A percentile compares a stretch with the other conserved stretches of the same genome.
These are phyloP conservation scores for Eupithecia vulgata DNA, from an alignment of 2,888 invertebrate genomes.

Conservation along the genomic window DNA sequence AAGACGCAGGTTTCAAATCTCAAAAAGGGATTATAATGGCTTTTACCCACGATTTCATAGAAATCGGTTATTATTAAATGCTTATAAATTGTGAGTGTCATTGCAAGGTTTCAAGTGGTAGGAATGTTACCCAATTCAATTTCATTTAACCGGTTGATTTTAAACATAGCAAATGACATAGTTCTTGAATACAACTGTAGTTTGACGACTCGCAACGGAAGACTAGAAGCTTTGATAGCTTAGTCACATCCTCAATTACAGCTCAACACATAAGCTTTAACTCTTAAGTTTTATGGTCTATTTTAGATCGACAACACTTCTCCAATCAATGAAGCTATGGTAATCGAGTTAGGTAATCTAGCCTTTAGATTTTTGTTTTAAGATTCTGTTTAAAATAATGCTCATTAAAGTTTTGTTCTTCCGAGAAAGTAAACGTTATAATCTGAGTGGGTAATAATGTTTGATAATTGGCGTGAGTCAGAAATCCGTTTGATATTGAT, in stretches of 20 bases:
- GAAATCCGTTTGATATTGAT: constrained; percentile 25
- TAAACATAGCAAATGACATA: background rate
- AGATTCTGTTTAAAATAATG: constrained; percentile 28
- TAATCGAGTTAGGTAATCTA: constrained; percentile 23
- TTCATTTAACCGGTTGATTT: background rate
- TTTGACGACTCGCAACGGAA: constrained; percentile 56
- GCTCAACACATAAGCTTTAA: background rate
- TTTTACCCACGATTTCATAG: no score
- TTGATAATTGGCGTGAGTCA: constrained; percentile 32
- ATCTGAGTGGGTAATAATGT: constrained; percentile 42
- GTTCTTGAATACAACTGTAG: constrained; percentile 19
- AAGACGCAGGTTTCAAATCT: no score
- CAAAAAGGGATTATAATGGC: no score
- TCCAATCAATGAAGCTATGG: constrained; percentile 3
- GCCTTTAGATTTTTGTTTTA: constrained; percentile 26
- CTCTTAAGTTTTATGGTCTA: background rate
- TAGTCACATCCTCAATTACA: constrained; percentile 32
- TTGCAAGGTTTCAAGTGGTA: background rate
- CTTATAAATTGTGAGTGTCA: background rate
- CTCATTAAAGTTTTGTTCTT: background rate
- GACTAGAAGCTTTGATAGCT: constrained; percentile 47
- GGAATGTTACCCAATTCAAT: background rate
- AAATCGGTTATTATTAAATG: no score
- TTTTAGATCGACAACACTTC: background rate
- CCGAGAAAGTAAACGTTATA: constrained; percentile 52